These are phyloP conservation scores for Sebastes diploproa DNA, from an alignment of 2,797 vertebrate genomes.

Conservation along the genomic window DNA sequence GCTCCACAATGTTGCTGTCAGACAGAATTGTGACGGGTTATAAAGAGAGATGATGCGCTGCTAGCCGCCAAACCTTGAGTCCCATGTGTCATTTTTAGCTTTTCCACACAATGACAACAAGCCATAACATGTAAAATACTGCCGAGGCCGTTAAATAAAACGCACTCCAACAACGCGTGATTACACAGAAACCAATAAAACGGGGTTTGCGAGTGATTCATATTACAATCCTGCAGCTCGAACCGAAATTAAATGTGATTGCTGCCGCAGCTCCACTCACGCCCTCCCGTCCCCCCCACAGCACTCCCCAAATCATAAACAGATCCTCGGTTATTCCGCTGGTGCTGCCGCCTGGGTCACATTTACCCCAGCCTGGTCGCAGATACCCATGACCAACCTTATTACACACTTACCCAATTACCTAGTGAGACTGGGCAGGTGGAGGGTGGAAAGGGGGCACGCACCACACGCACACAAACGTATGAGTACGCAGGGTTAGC, in stretches of 20 bases:
- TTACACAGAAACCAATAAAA: constrained; percentile 54
- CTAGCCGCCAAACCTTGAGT: constrained; percentile 15
- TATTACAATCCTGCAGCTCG: constrained; percentile 42
- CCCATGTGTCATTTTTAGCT: constrained; percentile 2
- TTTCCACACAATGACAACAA: constrained; percentile 27
- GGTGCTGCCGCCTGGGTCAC: constrained; percentile 60
- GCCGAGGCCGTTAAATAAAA: constrained; percentile 30
- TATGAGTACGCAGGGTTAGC: constrained; percentile 33
- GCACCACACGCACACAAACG: not conserved
- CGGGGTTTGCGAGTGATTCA: constrained; percentile 48
- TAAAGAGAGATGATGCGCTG: constrained; percentile 10
- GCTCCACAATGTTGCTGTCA: constrained; percentile 13
- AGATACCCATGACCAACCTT: constrained; percentile 78
- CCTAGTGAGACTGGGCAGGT: constrained; percentile 53
- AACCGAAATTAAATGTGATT: constrained; percentile 46
- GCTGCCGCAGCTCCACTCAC: constrained; percentile 35
- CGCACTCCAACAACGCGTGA: constrained; percentile 22
- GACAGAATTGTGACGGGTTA: constrained; percentile 7
- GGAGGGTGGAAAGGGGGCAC: not conserved
- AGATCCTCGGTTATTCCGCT: constrained; percentile 55
- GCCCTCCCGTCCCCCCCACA: not conserved
- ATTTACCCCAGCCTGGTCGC: constrained; percentile 49
- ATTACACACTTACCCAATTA: constrained; percentile 79
- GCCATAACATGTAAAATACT: constrained; percentile 5
- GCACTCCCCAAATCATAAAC: constrained; percentile 60